Evolutionary conservation across 2,797 vertebrate species (phyloP).

Genomic region (Gambusia yucatana): DNA sequence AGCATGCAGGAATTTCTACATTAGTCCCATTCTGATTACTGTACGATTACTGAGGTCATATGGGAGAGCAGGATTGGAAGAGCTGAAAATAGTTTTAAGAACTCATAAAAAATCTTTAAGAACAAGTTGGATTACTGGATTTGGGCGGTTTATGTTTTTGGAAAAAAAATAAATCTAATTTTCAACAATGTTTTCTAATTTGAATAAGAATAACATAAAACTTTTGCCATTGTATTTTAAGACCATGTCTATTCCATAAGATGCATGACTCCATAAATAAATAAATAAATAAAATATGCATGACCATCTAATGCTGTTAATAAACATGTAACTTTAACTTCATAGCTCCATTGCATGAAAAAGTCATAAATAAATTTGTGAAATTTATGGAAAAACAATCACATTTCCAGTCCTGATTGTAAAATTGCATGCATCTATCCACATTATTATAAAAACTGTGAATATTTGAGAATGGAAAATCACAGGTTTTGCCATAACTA

Average conservation of each 20-base stretch:
- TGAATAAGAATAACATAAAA: slow-evolving; percentile 20
- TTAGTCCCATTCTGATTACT: too few species aligned
- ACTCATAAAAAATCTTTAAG: slow-evolving; percentile 58
- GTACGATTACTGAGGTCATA: too few species aligned
- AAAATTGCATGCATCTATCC: too few species aligned
- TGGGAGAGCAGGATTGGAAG: too few species aligned
- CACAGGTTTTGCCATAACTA: neutral
- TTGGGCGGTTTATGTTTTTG: slow-evolving; percentile 24
- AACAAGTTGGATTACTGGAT: slow-evolving; percentile 53
- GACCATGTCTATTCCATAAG: neutral
- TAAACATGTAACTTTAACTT: neutral
- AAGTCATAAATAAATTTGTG: too few species aligned
- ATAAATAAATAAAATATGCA: neutral
- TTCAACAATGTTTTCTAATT: too few species aligned
- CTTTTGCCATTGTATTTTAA: neutral
- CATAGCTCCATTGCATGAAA: neutral
- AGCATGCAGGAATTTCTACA: slow-evolving; percentile 64
- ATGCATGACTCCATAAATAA: neutral
- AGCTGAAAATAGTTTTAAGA: slow-evolving; percentile 75
- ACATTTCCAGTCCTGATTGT: neutral
- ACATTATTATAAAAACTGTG: neutral
- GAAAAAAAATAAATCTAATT: too few species aligned
- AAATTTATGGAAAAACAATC: neutral
- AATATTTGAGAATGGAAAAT: neutral
- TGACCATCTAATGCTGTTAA: neutral